Percentiles rank a stretch among this genome's conserved stretches.
Evolutionary conservation across 2,113 vertebrate genomes (phyloP).

Genomic region (Pelvicachromis taeniatus): DNA sequence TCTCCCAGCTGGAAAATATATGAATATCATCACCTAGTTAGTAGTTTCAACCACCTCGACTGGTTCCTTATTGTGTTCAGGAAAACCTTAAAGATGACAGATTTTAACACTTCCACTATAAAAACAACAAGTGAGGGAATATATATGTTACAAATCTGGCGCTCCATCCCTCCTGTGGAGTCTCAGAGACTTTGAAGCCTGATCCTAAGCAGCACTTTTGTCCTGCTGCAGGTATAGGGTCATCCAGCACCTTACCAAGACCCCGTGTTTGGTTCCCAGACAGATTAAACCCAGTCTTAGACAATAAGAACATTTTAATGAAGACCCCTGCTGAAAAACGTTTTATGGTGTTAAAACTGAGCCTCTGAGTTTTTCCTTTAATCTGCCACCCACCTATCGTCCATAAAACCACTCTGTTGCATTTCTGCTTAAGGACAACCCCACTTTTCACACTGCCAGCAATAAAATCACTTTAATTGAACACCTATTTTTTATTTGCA

Average conservation of each 20-base stretch:
- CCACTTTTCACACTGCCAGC: slow-evolving; percentile 2
- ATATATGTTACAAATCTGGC: neutral
- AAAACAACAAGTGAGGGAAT: neutral
- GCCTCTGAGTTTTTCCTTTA: neutral
- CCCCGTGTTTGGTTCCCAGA: neutral
- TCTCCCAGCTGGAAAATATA: neutral
- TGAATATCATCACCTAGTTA: neutral
- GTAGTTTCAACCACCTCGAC: neutral
- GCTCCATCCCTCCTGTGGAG: no score
- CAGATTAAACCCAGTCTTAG: neutral
- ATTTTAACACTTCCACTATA: neutral
- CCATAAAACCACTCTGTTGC: neutral
- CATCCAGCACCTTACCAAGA: neutral
- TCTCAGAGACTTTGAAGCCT: neutral
- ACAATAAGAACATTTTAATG: neutral
- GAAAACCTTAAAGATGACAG: neutral
- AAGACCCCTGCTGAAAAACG: neutral
- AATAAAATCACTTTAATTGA: slow-evolving; percentile 47
- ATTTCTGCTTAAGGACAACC: neutral
- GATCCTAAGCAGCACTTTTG: neutral
- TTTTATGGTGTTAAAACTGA: neutral
- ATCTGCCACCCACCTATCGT: neutral
- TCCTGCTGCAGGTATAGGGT: neutral
- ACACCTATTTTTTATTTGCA: slow-evolving; percentile 73
- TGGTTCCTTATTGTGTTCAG: neutral